These are phyloP conservation scores for Lethenteron camtschaticum DNA, from an alignment of 2,113 vertebrate species.

Conservation along the genomic window DNA sequence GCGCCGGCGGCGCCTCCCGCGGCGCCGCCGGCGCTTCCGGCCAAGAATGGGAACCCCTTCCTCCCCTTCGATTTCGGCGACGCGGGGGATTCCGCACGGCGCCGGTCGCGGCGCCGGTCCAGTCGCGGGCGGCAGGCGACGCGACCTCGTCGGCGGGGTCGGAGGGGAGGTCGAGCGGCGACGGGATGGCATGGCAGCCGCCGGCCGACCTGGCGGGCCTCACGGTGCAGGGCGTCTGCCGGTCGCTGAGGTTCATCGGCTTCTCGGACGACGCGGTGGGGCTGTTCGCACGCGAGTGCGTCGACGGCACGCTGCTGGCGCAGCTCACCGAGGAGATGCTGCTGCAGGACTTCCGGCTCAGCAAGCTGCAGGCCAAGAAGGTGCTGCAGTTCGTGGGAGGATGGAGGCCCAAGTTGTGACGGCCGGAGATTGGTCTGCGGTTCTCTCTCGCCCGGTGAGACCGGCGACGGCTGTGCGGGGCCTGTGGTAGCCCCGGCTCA, in stretches of 20 bases:
- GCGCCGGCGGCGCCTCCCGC: too few species aligned
- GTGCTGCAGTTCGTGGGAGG: constrained; percentile 89
- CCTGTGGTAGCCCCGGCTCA: too few species aligned
- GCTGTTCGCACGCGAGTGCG: constrained; percentile 71
- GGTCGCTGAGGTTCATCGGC: constrained; percentile 67
- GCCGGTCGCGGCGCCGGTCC: constrained; percentile 18
- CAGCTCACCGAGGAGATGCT: constrained; percentile 89
- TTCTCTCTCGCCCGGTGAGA: too few species aligned
- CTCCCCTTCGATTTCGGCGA: too few species aligned
- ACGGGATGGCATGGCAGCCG: constrained; percentile 57
- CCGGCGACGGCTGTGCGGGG: too few species aligned
- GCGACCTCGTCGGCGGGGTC: too few species aligned
- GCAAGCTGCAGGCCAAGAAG: constrained; percentile 94
- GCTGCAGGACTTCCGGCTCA: constrained; percentile 82
- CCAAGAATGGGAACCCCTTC: too few species aligned
- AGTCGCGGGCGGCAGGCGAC: constrained; percentile 17
- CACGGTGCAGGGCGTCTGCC: constrained; percentile 73
- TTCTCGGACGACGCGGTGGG: constrained; percentile 59
- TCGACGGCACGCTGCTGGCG: constrained; percentile 77
- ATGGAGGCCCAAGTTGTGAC: constrained; percentile 78
- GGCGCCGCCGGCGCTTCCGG: too few species aligned
- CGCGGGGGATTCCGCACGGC: too few species aligned
- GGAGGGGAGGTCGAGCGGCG: constrained; percentile 30
- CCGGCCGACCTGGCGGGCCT: constrained; percentile 58
- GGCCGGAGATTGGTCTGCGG: too few species aligned